Evolutionary conservation across 2,113 vertebrate species (phyloP).

Genomic region (Hyperopisus bebe): DNA sequence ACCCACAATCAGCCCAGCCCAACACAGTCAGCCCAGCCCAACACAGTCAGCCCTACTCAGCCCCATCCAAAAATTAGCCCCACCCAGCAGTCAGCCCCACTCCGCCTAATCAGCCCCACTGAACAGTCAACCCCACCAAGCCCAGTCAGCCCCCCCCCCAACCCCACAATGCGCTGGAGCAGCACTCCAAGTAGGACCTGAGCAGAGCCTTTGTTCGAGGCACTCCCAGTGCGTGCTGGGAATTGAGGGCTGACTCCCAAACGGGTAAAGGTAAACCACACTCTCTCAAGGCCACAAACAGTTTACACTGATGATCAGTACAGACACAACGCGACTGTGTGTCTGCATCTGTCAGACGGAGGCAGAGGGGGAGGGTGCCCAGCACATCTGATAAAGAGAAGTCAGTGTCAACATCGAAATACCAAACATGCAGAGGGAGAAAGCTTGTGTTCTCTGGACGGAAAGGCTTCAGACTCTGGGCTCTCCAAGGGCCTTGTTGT

Average conservation of each 20-base stretch:
- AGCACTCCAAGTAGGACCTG: not conserved
- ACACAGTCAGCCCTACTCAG: not conserved
- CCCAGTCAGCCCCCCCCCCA: not conserved
- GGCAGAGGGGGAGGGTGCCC: not conserved
- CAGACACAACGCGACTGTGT: not conserved
- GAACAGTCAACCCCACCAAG: not conserved
- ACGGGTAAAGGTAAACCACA: not conserved
- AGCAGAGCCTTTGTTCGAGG: not conserved
- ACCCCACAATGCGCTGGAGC: not conserved
- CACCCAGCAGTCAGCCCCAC: not conserved
- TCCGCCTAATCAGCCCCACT: too few relatives aligned
- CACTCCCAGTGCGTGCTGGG: not conserved
- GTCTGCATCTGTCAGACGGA: not conserved
- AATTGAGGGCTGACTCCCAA: not conserved
- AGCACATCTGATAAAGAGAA: not conserved
- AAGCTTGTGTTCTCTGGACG: not conserved
- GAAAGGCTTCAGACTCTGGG: not conserved
- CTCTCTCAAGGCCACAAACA: constrained; percentile 1
- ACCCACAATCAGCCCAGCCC: not conserved
- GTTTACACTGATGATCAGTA: not conserved
- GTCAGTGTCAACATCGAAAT: constrained; percentile 15
- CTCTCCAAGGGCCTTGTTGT: not conserved
- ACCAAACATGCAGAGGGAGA: not conserved
- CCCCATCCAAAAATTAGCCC: not conserved
- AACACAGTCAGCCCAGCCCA: not conserved